Percentiles rank a stretch among this genome's conserved stretches.
Evolutionary conservation across 2,888 invertebrate genomes (phyloP).

Genomic region (Hipparchia semele): DNA sequence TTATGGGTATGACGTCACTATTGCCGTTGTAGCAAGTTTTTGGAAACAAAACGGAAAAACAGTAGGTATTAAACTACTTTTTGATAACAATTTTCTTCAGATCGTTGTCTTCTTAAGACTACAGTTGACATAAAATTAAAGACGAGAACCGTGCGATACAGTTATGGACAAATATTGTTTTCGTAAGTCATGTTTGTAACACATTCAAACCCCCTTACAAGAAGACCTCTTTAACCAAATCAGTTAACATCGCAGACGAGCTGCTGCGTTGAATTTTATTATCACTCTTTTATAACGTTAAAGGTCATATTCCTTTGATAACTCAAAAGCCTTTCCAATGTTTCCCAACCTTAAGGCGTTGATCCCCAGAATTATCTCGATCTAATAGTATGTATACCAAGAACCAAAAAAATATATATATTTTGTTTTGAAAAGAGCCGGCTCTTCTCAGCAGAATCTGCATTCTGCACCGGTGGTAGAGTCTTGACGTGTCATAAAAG

Average conservation of each 20-base stretch:
- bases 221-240: constrained; percentile 59
- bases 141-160: neutral
- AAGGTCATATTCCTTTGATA: constrained; percentile 43
- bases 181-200: constrained; percentile 51
- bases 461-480: no score
- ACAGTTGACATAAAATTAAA: no score
- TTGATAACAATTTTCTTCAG: no score
- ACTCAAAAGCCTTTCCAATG: neutral
- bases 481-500: no score
- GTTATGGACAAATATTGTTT: constrained; percentile 9
- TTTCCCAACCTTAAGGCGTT: neutral
- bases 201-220: constrained; percentile 47
- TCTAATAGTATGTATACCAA: no score
- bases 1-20: constrained; percentile 24
- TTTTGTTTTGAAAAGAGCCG: no score
- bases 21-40: constrained; percentile 2
- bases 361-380: neutral
- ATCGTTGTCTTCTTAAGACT: no score
- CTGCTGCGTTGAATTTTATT: constrained; percentile 27
- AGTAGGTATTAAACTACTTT: neutral
- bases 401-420: no score
- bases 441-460: no score
- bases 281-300: constrained; percentile 34
- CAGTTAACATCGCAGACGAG: constrained; percentile 27
- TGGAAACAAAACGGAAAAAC: no score